Conservation (phyloP, 2,888 invertebrate species). For the Chirona hameri region DNA sequence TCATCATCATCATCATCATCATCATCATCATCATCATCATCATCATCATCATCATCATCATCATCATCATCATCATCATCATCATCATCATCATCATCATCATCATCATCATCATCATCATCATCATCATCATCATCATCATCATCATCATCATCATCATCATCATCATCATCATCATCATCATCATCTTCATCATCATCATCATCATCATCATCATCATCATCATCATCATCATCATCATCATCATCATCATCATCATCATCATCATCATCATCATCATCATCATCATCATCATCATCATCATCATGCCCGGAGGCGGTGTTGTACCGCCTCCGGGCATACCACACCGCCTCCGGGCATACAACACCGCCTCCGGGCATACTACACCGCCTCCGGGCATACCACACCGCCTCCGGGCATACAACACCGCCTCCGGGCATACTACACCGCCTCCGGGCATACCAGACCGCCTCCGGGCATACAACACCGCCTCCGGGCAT, state of each 20-base stretch:
- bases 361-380: too few relatives aligned
- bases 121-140: constrained; percentile 22
- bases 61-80: constrained; percentile 22
- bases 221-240: constrained; percentile 22
- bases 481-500: too few relatives aligned
- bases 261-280: constrained; percentile 22
- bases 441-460: too few relatives aligned
- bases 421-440: too few relatives aligned
- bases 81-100: constrained; percentile 22
- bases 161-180: constrained; percentile 22
- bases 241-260: constrained; percentile 22
- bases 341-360: too few relatives aligned
- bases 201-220: constrained; percentile 22
- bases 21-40: too few relatives aligned
- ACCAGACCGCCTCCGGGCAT: too few relatives aligned
- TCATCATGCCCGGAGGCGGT: background rate
- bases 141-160: constrained; percentile 11
- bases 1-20: too few relatives aligned
- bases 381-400: too few relatives aligned
- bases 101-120: constrained; percentile 22
- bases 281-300: constrained; percentile 22
- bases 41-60: constrained; percentile 10
- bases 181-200: constrained; percentile 11
- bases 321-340: too few relatives aligned
- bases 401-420: too few relatives aligned